phyloP scores from a whole-genome alignment of 2,888 invertebrate species.

The Operophtera brumata region DNA sequence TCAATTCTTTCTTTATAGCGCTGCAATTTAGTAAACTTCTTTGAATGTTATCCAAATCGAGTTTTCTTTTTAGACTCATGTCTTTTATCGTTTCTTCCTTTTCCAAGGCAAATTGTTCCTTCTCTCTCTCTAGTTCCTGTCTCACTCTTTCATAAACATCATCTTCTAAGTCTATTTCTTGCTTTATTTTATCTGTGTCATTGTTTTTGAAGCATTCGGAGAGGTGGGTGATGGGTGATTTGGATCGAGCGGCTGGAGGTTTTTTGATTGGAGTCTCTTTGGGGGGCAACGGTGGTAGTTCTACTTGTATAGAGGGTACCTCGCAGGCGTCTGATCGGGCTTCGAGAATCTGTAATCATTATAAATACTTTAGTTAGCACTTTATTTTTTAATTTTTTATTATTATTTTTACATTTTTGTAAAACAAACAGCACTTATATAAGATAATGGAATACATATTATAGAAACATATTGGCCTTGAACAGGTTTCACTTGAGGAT shows the following conservation, averaged over 20 bases:
- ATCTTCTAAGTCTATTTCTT: slow-evolving; percentile 34
- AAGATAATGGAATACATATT: too few species aligned
- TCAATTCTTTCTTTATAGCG: slow-evolving; percentile 7
- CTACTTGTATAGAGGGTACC: slow-evolving; percentile 51
- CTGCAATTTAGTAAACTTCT: neutral
- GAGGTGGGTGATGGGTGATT: slow-evolving; percentile 38
- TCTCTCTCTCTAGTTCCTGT: slow-evolving; percentile 24
- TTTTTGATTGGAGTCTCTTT: slow-evolving; percentile 33
- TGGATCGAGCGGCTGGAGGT: slow-evolving; percentile 38
- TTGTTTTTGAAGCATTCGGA: slow-evolving; percentile 42
- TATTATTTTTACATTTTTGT: too few species aligned
- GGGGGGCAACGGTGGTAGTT: slow-evolving; percentile 19
- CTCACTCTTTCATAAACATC: slow-evolving; percentile 33
- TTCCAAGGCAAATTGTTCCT: slow-evolving; percentile 6
- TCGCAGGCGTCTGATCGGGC: slow-evolving; percentile 45
- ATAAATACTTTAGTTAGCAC: too few species aligned
- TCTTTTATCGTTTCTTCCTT: slow-evolving; percentile 1
- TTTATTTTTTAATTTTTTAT: too few species aligned
- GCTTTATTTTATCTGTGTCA: slow-evolving; percentile 15
- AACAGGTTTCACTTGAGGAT: too few species aligned
- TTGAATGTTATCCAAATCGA: neutral
- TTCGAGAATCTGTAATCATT: slow-evolving; percentile 45
- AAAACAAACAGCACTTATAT: too few species aligned
- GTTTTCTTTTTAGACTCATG: neutral
- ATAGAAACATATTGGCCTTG: too few species aligned